Conservation (phyloP, 1,140 invertebrate genomes). For the Ceratina australensis region DNA sequence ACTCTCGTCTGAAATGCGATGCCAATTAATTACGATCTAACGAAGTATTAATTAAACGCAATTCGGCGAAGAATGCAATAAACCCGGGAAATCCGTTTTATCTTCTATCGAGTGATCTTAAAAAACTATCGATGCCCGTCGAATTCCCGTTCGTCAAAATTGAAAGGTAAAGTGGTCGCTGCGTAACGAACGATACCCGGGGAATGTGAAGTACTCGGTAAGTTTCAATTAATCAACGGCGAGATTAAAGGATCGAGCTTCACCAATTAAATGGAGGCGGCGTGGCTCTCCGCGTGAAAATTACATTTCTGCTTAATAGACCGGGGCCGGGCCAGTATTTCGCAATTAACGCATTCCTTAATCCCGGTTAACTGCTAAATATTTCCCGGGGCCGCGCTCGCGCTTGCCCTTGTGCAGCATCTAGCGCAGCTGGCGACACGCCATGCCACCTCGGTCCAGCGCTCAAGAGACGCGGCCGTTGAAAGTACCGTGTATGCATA, state of each 20-base stretch:
- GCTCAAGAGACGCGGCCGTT: slow-evolving; percentile 36
- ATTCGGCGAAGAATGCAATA: too few relatives aligned
- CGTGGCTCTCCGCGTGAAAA: slow-evolving; percentile 18
- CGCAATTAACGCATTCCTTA: slow-evolving; percentile 73
- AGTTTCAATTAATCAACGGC: slow-evolving; percentile 37
- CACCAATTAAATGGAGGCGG: slow-evolving; percentile 24
- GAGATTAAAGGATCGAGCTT: slow-evolving; percentile 40
- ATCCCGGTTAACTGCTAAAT: slow-evolving; percentile 69
- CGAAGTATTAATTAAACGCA: too few relatives aligned
- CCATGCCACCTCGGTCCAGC: slow-evolving; percentile 24
- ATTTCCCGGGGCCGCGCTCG: slow-evolving; percentile 52
- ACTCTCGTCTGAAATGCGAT: too few relatives aligned
- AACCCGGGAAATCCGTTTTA: too few relatives aligned
- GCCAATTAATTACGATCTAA: too few relatives aligned
- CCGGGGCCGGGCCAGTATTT: slow-evolving; percentile 64
- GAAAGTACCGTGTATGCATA: slow-evolving; percentile 37
- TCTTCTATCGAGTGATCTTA: too few relatives aligned
- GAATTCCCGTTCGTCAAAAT: too few relatives aligned
- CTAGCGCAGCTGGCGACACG: slow-evolving; percentile 7
- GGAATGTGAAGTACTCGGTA: background rate
- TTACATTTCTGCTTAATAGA: slow-evolving; percentile 64
- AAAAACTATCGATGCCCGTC: too few relatives aligned
- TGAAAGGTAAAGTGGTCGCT: too few relatives aligned
- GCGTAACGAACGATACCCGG: background rate
- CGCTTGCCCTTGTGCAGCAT: too few relatives aligned